Percentiles rank a stretch among this genome's conserved stretches.
These are phyloP conservation scores for Gallinago media DNA, from an alignment of 2,113 vertebrate genomes.

Conservation along the genomic window DNA sequence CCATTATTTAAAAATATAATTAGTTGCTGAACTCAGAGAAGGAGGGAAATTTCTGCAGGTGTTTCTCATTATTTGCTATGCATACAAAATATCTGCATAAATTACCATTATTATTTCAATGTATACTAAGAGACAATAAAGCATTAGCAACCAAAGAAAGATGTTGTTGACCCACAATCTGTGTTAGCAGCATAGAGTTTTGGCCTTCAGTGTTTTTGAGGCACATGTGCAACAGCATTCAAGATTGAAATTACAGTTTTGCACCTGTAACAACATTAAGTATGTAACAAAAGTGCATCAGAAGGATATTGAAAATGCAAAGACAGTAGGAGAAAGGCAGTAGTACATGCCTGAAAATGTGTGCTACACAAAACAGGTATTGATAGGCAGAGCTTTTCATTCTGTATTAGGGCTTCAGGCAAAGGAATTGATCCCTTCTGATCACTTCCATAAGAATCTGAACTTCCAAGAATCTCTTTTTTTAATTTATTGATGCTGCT, in stretches of 20 bases:
- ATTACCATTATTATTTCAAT: conserved; percentile 89
- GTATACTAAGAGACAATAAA: conserved; percentile 88
- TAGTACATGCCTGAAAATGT: background rate
- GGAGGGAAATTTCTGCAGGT: conserved; percentile 92
- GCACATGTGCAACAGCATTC: conserved; percentile 76
- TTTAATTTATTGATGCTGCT: background rate
- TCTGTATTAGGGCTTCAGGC: background rate
- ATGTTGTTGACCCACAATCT: conserved; percentile 89
- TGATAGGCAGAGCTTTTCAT: background rate
- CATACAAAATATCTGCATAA: conserved; percentile 89
- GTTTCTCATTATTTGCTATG: conserved; percentile 90
- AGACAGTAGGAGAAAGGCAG: background rate
- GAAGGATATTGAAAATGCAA: conserved; percentile 65
- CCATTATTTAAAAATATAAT: conserved; percentile 99
- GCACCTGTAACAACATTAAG: conserved; percentile 85
- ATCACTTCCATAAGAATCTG: background rate
- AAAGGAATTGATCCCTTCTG: background rate
- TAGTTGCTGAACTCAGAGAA: conserved; percentile 92
- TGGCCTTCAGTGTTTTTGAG: conserved; percentile 78
- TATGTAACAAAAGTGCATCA: conserved; percentile 71
- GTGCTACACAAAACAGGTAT: background rate
- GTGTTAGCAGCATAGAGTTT: conserved; percentile 79
- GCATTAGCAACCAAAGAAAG: conserved; percentile 86
- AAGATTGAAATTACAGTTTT: conserved; percentile 83
- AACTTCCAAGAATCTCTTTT: background rate